These are phyloP conservation scores for Cercopithecus neglectus DNA, from an alignment of 2,797 vertebrate genomes.

Conservation along the genomic window DNA sequence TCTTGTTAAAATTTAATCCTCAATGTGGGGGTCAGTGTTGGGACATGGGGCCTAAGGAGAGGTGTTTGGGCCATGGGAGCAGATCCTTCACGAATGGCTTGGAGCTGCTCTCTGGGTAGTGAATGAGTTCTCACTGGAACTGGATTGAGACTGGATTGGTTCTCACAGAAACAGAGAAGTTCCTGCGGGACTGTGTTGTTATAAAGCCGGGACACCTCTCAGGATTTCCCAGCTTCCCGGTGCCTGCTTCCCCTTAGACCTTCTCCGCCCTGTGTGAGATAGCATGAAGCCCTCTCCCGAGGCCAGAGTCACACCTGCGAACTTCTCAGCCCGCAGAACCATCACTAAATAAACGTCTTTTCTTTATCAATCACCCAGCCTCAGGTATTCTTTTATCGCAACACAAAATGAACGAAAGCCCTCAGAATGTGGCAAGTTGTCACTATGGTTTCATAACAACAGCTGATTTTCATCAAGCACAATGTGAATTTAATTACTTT, in stretches of 20 bases:
- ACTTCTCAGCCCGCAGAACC: background rate
- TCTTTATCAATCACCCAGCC: background rate
- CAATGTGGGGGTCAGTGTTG: no score
- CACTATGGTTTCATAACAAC: background rate
- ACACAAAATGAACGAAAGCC: background rate
- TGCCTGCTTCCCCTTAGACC: background rate
- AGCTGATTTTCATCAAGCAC: background rate
- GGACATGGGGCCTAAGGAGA: background rate
- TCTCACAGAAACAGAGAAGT: background rate
- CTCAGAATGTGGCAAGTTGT: background rate
- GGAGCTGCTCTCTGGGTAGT: background rate
- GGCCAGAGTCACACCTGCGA: background rate
- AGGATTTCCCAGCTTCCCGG: background rate
- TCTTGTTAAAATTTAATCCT: background rate
- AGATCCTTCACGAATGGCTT: background rate
- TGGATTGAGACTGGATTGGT: background rate
- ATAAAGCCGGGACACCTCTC: background rate
- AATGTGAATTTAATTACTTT: background rate
- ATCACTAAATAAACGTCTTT: background rate
- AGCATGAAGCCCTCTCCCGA: background rate
- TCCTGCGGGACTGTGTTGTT: rapidly evolving
- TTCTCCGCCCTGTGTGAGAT: background rate
- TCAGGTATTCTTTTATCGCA: background rate
- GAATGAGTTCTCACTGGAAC: background rate
- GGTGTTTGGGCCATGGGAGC: background rate